Evolutionary conservation across 2,113 vertebrate genomes (phyloP), one percentile per base, ranked within the genome.

Genomic region (Vulpes ferrilata): DNA sequence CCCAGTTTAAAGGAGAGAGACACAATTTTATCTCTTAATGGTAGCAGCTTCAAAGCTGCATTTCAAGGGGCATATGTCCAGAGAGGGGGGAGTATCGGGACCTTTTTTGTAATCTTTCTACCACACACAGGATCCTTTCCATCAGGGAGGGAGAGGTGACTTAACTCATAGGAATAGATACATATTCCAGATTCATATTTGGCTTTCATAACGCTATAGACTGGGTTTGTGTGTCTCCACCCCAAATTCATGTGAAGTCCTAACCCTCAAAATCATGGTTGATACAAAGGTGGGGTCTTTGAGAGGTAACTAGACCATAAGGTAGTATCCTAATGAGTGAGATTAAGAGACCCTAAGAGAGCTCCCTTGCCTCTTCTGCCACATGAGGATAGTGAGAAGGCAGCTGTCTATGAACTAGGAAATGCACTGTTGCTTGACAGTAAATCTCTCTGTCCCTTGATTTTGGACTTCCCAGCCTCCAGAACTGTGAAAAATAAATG

Each of bases 31-130:
- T 20, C 30, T 95, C 23, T 73, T 91, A 90, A 64, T n/a, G 8
- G 10, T 83, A 80, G 48, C 38, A 84, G 51, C 38, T 81, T 88
- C 38, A 19, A 71, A 79, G 53, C 55, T 80, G 57, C 32, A 83
- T 71, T 87, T 55, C 55, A 85, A 73, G 17, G 55, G 30, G 30
- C 82, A 30, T 51, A 59, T 25, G 79, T 53, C 78, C 15, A 3
- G 8, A 79, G 25, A 35, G 12, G 17, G 60, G 53, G n/a, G 62
- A 74, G 64, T 38, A 65, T 51, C 35, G 6, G 48, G 38, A 32
- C 23, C 19, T n/a, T 74, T 93, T 93, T 81, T 84, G 35, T 19
- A 65, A 80, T 95, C 35, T 79, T 79, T 92, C 89, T n/a, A 73
- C 35, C n/a, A 85, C 55, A 84, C 35, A 30, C 55, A 84, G 13